Evolutionary conservation across 2,888 invertebrate species (phyloP), one percentile per base, ranked within the genome.

Genomic region (Apotomis betuletana): DNA sequence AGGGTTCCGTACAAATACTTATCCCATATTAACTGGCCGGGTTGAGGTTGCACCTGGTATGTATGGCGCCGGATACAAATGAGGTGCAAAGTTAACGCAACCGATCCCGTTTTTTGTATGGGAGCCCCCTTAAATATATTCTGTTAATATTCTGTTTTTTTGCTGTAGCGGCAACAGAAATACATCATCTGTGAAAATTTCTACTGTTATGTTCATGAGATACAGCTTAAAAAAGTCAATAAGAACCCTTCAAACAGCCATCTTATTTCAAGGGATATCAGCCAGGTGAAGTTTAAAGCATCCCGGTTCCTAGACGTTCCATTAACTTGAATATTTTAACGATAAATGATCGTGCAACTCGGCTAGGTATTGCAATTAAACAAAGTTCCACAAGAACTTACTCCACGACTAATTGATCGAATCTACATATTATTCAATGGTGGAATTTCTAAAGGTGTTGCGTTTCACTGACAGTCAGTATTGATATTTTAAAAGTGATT

Each of bases 361-460:
- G 65, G 81, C 80, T 82, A 83, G 83, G 83, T 85, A 84, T 83
- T 84, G 84, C 86, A 85, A 86, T 87, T 87, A 85, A 80, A 86
- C 80, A 79, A 86, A 87, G 82, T 84, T 84, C 78, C 78, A 6
- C 75, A 76, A 76, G 77, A 85, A 86, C 83, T 87, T 83, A 76
- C 79, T 77, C 76, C 69, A 72, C 75, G 74, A 82, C 85, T 89
- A 90, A 89, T 90, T 89, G 87, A 90, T 89, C 86, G 83, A 80
- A 84, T 89, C 88, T 86, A n/a, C n/a, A n/a, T n/a, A 90, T 90
- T 89, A 90, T 90, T 89, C 88, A 88, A 79, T 71, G 75, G 74
- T 78, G 77, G 78, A 86, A 86, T 77, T 87, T 80, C 79, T 77
- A 75, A 74, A 75, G 76, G 81, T 82, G 81, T 82, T 79, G 78